A percentile compares a stretch with the other conserved stretches of the same genome.
These are phyloP conservation scores for Falco rusticolus DNA, from an alignment of 2,797 vertebrate genomes.

Conservation along the genomic window DNA sequence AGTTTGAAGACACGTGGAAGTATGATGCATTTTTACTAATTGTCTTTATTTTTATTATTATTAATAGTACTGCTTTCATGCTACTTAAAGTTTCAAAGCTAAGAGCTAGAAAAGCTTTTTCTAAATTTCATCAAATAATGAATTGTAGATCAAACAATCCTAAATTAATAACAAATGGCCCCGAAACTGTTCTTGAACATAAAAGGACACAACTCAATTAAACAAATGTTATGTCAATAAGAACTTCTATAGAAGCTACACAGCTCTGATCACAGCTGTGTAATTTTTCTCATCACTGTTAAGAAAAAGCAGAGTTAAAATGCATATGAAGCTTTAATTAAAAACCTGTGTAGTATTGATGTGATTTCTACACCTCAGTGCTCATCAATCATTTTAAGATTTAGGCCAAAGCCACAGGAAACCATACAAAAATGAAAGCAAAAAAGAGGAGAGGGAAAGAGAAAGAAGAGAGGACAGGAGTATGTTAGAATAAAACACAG, in stretches of 20 bases:
- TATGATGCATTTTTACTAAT: not conserved
- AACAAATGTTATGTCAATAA: constrained; percentile 55
- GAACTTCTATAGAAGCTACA: constrained; percentile 26
- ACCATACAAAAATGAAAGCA: not conserved
- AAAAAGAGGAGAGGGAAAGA: not conserved
- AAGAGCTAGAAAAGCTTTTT: not conserved
- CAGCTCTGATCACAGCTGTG: constrained; percentile 29
- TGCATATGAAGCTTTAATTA: constrained; percentile 63
- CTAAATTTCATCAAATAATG: constrained; percentile 47
- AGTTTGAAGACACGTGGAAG: constrained; percentile 10
- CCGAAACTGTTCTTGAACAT: constrained; percentile 45
- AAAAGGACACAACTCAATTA: constrained; percentile 66
- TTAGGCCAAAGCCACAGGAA: not conserved
- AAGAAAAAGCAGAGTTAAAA: constrained; percentile 64
- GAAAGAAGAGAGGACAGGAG: not conserved
- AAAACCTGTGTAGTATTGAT: constrained; percentile 36
- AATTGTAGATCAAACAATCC: constrained; percentile 59
- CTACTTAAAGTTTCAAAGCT: constrained; percentile 1
- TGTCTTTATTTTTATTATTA: not conserved
- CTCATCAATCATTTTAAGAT: constrained; percentile 9
- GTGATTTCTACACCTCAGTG: constrained; percentile 31
- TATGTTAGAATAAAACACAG: not conserved
- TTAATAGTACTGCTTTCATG: not conserved
- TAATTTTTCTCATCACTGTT: constrained; percentile 60
- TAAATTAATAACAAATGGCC: constrained; percentile 67